A percentile compares a stretch with the other conserved stretches of the same genome.
These are phyloP conservation scores for Tiliqua scincoides DNA, from an alignment of 2,113 vertebrate genomes.

Conservation along the genomic window DNA sequence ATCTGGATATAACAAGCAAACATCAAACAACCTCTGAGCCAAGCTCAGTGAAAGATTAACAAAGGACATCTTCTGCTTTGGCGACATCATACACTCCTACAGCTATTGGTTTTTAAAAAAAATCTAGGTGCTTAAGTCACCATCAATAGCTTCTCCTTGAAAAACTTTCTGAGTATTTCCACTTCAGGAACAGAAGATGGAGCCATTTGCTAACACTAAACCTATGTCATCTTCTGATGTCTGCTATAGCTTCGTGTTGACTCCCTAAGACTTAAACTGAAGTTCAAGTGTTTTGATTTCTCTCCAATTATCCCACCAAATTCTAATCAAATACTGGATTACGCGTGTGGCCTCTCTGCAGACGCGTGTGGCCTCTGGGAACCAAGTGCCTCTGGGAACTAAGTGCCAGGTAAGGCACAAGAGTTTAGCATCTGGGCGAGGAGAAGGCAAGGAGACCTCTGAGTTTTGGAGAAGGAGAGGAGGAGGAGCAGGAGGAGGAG, in stretches of 20 bases:
- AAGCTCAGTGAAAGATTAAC: background rate
- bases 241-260: background rate
- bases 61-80: background rate
- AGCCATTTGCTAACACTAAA: constrained; percentile 70
- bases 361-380: no score
- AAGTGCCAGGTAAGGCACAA: no score
- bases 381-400: no score
- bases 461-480: no score
- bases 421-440: no score
- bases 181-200: constrained; percentile 74
- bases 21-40: background rate
- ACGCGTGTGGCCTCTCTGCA: no score
- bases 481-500: no score
- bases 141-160: background rate
- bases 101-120: background rate
- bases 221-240: background rate
- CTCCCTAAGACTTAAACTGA: background rate
- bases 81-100: background rate
- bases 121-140: background rate
- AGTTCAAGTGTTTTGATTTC: background rate
- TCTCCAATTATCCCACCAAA: background rate
- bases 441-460: no score
- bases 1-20: background rate
- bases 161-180: constrained; percentile 32
- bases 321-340: background rate